phyloP scores from a whole-genome alignment of 1,140 invertebrate genomes.

The Zaprionus tsacasi region DNA sequence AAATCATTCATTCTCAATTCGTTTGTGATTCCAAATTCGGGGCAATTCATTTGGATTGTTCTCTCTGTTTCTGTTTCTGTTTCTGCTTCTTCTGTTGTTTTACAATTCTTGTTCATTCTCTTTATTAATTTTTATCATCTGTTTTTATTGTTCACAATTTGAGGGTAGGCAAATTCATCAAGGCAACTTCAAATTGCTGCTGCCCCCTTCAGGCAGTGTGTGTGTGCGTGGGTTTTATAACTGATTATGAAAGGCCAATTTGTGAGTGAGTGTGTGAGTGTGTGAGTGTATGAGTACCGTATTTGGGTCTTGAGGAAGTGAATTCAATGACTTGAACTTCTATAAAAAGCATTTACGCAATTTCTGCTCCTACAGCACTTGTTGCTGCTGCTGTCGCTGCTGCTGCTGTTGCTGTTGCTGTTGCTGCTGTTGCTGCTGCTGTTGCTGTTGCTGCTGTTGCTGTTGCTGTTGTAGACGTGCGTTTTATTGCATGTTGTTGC shows the following conservation, averaged over 20 bases:
- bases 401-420: constrained; percentile 33
- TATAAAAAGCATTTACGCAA: constrained; percentile 80
- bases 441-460: constrained; percentile 39
- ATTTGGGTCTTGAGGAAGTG: constrained; percentile 58
- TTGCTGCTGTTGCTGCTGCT: constrained; percentile 33
- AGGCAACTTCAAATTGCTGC: constrained; percentile 18
- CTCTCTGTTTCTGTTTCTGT: background rate
- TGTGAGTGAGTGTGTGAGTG: constrained; percentile 7
- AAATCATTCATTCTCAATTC: constrained; percentile 16
- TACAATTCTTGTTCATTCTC: constrained; percentile 39
- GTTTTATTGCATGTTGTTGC: constrained; percentile 24
- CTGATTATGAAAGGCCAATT: constrained; percentile 48
- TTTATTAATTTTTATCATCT: constrained; percentile 16
- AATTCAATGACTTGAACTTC: constrained; percentile 79
- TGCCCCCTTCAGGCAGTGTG: constrained; percentile 17
- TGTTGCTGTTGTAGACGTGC: constrained; percentile 15
- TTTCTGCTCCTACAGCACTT: constrained; percentile 52
- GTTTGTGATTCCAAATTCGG: constrained; percentile 22
- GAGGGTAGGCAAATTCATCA: constrained; percentile 29
- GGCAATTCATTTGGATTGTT: background rate
- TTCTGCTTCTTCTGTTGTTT: background rate
- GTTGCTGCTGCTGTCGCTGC: constrained; percentile 25
- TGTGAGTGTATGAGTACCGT: constrained; percentile 19
- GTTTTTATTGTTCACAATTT: constrained; percentile 38
- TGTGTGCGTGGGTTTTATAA: constrained; percentile 20